A percentile compares a stretch with the other conserved stretches of the same genome.
These are phyloP conservation scores for Hyperopisus bebe DNA, from an alignment of 2,113 vertebrate genomes.

Conservation along the genomic window DNA sequence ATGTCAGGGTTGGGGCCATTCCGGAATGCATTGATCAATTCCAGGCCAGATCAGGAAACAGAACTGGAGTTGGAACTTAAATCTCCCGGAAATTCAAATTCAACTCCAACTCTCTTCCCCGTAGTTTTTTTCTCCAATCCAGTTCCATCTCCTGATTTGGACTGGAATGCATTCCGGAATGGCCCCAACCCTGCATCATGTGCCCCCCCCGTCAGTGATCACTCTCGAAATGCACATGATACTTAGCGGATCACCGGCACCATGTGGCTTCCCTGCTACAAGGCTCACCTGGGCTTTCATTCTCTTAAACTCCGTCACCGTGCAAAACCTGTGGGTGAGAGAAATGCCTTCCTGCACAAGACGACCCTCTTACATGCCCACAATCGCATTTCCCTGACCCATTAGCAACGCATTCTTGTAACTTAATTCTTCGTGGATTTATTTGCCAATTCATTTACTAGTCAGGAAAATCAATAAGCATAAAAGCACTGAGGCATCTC, in stretches of 20 bases:
- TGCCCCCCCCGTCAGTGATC: neutral
- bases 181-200: too few species aligned
- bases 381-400: neutral
- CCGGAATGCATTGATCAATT: too few species aligned
- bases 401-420: neutral
- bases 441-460: conserved; percentile 6
- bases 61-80: too few species aligned
- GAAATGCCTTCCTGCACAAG: neutral
- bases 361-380: neutral
- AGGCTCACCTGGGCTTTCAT: neutral
- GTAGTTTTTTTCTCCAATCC: too few species aligned
- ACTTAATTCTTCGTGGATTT: neutral
- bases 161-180: too few species aligned
- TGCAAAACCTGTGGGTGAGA: neutral
- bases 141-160: too few species aligned
- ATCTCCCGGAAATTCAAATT: too few species aligned
- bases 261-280: too few species aligned
- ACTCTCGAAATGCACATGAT: neutral
- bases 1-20: too few species aligned
- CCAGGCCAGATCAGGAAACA: too few species aligned
- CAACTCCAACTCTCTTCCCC: too few species aligned
- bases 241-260: neutral
- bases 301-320: neutral
- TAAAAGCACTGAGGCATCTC: neutral
- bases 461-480: conserved; percentile 14